Evolutionary conservation across 1,140 invertebrate genomes (phyloP).

Genomic region (Monomorium pharaonis): DNA sequence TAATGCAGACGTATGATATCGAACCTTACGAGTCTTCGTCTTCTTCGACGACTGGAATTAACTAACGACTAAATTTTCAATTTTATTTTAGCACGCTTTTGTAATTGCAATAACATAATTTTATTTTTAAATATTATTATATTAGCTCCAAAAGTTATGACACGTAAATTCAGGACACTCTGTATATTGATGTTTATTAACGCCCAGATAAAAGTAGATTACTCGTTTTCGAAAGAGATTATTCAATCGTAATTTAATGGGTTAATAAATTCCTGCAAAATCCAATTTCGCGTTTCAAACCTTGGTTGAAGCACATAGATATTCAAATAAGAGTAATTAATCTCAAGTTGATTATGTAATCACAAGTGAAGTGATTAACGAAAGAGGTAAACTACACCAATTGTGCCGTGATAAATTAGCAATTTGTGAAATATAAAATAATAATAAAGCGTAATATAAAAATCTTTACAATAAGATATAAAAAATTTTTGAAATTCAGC

Average conservation of each 20-base stretch:
- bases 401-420: neutral
- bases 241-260: neutral
- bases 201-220: neutral
- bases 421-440: neutral
- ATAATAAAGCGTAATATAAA: neutral
- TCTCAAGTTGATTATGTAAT: neutral
- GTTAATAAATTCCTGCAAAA: neutral
- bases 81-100: neutral
- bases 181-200: neutral
- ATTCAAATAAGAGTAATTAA: conserved; percentile 3
- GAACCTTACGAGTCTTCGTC: no score
- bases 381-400: neutral
- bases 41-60: neutral
- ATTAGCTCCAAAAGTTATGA: neutral
- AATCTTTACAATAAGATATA: neutral
- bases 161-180: no score
- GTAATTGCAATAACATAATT: neutral
- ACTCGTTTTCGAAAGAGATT: neutral
- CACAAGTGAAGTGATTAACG: neutral
- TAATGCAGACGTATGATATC: no score
- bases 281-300: neutral
- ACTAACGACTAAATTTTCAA: neutral
- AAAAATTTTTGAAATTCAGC: neutral
- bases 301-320: neutral
- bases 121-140: neutral